Base-by-base conservation (phyloP, 2,113 vertebrate species). In the Toxotes chatareus region DNA sequence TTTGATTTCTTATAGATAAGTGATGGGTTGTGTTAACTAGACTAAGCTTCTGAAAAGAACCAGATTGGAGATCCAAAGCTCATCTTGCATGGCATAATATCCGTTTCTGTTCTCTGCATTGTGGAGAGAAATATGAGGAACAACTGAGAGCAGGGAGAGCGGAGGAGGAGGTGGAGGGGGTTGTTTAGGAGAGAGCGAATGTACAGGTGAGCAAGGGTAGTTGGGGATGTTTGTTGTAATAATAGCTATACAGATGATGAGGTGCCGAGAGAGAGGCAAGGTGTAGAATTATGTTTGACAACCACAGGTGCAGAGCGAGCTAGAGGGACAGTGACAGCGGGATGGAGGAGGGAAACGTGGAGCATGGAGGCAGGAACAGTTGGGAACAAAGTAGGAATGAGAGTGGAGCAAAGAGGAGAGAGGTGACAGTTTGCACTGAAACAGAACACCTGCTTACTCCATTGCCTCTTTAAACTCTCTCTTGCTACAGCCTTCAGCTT, bases 201-300 rank as follows among this genome's bases (percentile, higher is more conserved):
- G 42, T 14, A 69, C 13, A 14, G 59, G 46, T 59, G 73, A 62
- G 62, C 1, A 7, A 61, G 36, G 38, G 59, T 61, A 73, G 47
- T 71, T 3, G 13, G 31, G 49, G 67, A 27, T 63, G 62, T 67
- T 76, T 36, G 62, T 56, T 60, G 64, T 79, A 85, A 90, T 88
- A 72, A 89, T 75, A 81, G 86, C 56, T 79, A 81, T 86, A 84
- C 65, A 80, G 83, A 79, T 62, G 64, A 79, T 71, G 51, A n/a
- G 42, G 53, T 56, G 73, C 55, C 63, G 59, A 46, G 60, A 86
- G 16, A 75, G 78, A 84, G 51, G 60, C 36, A 47, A 73, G 71
- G 60, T 72, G 55, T 68, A 61, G 73, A 78, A 82, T 86, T 84
- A 79, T 78, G 70, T 85, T 66, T 89, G 76, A 91, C 86, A 84